Evolutionary conservation across 2,888 invertebrate species (phyloP).

Genomic region (Lepeophtheirus nordmannii): DNA sequence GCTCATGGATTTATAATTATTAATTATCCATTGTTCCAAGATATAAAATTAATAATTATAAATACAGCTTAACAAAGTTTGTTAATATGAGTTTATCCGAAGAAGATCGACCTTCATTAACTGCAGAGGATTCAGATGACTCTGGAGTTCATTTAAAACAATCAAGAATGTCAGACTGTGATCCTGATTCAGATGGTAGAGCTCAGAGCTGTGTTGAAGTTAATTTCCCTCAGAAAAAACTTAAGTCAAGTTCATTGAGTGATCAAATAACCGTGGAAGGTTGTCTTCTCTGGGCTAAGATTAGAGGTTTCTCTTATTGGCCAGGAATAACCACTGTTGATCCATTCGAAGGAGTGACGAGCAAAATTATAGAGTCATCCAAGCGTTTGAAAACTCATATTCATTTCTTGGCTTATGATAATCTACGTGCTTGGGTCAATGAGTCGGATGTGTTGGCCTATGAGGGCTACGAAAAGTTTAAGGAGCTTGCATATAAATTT

Average conservation of each 20-base stretch:
- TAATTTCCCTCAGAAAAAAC: background rate
- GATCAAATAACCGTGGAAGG: slow-evolving; percentile 6
- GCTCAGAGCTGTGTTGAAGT: background rate
- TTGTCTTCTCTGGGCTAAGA: slow-evolving; percentile 83
- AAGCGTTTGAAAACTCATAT: slow-evolving; percentile 1
- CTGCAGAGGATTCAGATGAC: background rate
- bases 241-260: background rate
- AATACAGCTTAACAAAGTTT: too few species aligned
- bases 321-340: slow-evolving; percentile 49
- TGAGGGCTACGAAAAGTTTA: slow-evolving; percentile 4
- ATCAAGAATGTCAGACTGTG: background rate
- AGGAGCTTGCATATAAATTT: slow-evolving; percentile 7
- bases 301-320: slow-evolving; percentile 91
- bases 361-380: background rate
- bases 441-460: background rate
- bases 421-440: slow-evolving; percentile 17
- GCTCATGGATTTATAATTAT: too few species aligned
- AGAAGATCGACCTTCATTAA: background rate
- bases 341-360: slow-evolving; percentile 15
- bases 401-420: slow-evolving; percentile 20
- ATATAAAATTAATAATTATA: too few species aligned
- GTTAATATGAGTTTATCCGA: background rate
- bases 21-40: too few species aligned
- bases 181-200: background rate
- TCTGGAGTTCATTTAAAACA: background rate